Evolutionary conservation across 2,797 vertebrate genomes (phyloP), one percentile per base, ranked within the genome.

Genomic region (Chelon auratus): DNA sequence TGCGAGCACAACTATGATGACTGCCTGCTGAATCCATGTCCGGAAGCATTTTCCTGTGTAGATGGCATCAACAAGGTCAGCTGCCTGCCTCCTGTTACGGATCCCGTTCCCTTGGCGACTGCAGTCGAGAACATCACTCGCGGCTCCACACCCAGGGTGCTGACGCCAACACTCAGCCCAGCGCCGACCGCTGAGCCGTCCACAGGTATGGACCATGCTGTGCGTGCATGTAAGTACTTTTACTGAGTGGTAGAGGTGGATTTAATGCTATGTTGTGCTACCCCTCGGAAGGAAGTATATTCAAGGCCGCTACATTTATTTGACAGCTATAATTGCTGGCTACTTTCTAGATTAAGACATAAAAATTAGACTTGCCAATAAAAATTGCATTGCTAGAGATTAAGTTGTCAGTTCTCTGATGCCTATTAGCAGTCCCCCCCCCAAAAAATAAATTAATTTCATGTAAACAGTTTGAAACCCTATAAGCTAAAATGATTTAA

Each of bases 1-100:
- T 95, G 94, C 89, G 94, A 96, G 72, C 83, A 92, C 90, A 95
- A 97, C 93, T 97, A 95, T 85, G 90, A 95, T 72, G 94, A 96
- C 86, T 97, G 94, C 93, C 90, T 94, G 89, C 91, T 93, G 58
- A 92, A 93, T 80, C 91, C 91, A 22, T 97, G 95, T 89, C 95
- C 95, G 62, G 80, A 76, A 90, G 93, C 88, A n/a, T 94, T 93
- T 91, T 87, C 90, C 83, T 96, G 95, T 90, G 76, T 93, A 84
- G 95, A 96, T 74, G 94, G 93, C 87, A 93, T 95, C 92, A 95
- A 95, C 89, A 93, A 90, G 88, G 90, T 96, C 90, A 96, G 91
- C 86, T 96, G 94, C 84, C 88, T 95, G 80, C 88, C 93, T 85
- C 47, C 80, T 68, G 70, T 70, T 63, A 83, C 77, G 10, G 87